Conservation (phyloP, 2,797 vertebrate species). For the Taenioides sp. region DNA sequence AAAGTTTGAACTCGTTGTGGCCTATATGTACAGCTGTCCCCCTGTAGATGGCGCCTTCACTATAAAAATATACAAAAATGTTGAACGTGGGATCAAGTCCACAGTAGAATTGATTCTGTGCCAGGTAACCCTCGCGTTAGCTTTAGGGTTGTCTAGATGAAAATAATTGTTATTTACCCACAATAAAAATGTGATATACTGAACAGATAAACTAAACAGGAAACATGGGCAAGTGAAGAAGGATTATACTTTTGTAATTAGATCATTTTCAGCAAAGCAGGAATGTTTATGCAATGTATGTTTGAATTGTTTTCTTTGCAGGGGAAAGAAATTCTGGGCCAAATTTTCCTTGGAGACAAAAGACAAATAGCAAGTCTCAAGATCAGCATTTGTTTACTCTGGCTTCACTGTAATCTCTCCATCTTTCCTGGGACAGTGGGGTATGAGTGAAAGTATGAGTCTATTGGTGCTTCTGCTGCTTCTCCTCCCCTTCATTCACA, state of each 20-base stretch:
- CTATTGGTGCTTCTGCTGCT: slow-evolving; percentile 33
- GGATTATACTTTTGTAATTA: no score
- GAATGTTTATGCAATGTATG: no score
- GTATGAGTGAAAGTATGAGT: slow-evolving; percentile 28
- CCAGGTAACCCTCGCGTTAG: no score
- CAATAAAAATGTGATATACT: background rate
- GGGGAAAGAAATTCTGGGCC: no score
- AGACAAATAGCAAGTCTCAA: background rate
- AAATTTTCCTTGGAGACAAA: background rate
- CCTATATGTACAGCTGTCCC: background rate
- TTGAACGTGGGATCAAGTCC: no score
- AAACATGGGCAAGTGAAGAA: no score
- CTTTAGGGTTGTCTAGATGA: no score
- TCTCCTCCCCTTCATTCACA: slow-evolving; percentile 67
- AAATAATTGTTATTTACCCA: background rate
- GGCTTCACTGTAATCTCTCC: background rate
- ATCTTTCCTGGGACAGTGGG: slow-evolving; percentile 1
- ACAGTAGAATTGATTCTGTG: no score
- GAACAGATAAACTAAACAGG: no score
- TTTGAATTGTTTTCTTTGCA: no score
- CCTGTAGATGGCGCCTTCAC: slow-evolving; percentile 1
- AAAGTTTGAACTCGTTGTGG: no score
- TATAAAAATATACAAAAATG: background rate
- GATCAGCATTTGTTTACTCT: slow-evolving; percentile 4
- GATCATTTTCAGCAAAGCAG: no score